A percentile compares a stretch with the other conserved stretches of the same genome.
phyloP scores from a whole-genome alignment of 2,113 vertebrate species.

The Myiozetetes cayanensis region DNA sequence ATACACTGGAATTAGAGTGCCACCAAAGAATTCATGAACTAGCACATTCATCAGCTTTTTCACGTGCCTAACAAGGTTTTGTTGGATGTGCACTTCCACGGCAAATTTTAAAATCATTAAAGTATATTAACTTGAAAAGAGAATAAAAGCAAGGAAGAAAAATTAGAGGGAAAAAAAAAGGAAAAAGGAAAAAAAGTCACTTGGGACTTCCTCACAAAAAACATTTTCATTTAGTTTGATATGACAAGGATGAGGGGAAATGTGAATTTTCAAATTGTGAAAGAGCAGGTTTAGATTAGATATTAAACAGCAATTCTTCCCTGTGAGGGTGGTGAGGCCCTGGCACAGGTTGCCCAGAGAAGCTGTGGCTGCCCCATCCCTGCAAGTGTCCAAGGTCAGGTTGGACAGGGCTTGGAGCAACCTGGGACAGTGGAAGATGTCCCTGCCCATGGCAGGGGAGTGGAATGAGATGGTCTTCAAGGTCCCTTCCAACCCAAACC shows the following conservation, averaged over 20 bases:
- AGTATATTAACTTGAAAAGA: not conserved
- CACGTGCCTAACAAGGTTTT: not conserved
- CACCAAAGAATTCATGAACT: not conserved
- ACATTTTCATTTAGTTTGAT: not conserved
- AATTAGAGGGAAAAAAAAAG: not conserved
- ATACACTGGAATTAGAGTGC: not conserved
- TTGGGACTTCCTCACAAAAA: not conserved
- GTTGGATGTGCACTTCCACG: not conserved
- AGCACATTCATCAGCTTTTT: not conserved
- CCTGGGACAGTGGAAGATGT: not conserved
- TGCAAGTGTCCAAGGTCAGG: not conserved
- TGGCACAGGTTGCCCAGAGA: not conserved
- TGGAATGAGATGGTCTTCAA: not conserved
- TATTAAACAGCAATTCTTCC: not conserved
- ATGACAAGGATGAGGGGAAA: not conserved
- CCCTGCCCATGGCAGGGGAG: not conserved
- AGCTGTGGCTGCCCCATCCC: not conserved
- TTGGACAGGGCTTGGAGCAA: accelerated
- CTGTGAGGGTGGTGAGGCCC: accelerated
- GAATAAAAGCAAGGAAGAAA: not conserved
- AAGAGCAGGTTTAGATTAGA: not conserved
- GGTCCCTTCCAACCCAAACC: not conserved
- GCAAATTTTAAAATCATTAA: not conserved
- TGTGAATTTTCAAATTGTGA: not conserved
- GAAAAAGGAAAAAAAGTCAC: not conserved